phyloP scores from a whole-genome alignment of 92 coral and sea anemone genomes.

The Bergia sp. region DNA sequence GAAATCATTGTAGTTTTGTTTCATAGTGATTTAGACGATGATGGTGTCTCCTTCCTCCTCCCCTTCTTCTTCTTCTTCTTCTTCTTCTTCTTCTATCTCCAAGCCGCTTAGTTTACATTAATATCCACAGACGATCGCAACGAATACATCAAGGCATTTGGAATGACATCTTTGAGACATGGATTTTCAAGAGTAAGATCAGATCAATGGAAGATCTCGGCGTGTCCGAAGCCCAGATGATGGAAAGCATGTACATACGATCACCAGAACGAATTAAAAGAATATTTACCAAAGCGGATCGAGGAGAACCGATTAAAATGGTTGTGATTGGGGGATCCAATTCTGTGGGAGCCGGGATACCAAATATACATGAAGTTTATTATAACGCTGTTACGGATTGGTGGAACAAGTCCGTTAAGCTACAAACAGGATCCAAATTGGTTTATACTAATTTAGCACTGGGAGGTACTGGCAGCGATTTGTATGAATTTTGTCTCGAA shows the following conservation, averaged over 20 bases:
- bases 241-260: not conserved
- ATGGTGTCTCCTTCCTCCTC: too few relatives aligned
- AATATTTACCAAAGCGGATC: not conserved
- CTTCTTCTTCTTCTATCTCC: too few relatives aligned
- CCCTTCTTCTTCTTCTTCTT: too few relatives aligned
- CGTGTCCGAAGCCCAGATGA: not conserved
- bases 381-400: not conserved
- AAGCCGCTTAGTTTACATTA: not conserved
- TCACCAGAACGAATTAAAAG: constrained; percentile 14
- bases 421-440: not conserved
- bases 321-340: constrained; percentile 32
- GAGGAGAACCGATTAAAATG: not conserved
- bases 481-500: constrained; percentile 10
- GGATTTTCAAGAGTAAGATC: constrained; percentile 12
- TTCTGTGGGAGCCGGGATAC: constrained; percentile 29
- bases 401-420: constrained; percentile 17
- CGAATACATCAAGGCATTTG: not conserved
- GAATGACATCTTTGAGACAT: constrained; percentile 28
- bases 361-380: not conserved
- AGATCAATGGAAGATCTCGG: not conserved
- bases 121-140: constrained; percentile 1
- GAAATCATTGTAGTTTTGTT: too few relatives aligned
- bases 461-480: constrained; percentile 20
- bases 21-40: too few relatives aligned
- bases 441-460: not conserved